Percentiles rank a stretch among this genome's conserved stretches.
Evolutionary conservation across 2,797 vertebrate genomes (phyloP).

Genomic region (Onychomys leucogaster): DNA sequence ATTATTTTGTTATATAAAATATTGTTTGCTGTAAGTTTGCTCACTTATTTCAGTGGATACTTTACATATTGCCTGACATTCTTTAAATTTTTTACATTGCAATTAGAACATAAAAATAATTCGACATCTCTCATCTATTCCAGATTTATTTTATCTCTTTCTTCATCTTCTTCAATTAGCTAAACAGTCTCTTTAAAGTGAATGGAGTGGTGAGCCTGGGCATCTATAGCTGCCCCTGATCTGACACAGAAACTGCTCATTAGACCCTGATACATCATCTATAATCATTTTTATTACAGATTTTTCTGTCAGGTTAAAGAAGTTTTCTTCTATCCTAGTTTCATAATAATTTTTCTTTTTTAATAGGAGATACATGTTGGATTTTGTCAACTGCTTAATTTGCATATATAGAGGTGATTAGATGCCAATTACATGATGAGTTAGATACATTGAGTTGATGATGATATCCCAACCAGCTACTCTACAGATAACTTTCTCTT

Average conservation of each 20-base stretch:
- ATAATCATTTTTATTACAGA: neutral
- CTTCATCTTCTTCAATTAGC: neutral
- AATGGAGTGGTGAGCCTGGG: neutral
- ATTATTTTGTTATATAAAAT: neutral
- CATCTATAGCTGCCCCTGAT: neutral
- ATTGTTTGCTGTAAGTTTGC: neutral
- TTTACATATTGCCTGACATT: neutral
- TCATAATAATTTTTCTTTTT: conserved; percentile 1
- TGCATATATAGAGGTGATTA: neutral
- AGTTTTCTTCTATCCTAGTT: neutral
- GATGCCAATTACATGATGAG: neutral
- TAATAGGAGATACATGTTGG: neutral
- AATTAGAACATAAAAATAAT: neutral
- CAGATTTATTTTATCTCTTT: conserved; percentile 10
- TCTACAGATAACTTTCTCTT: neutral
- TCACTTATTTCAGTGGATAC: neutral
- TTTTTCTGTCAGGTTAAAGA: neutral
- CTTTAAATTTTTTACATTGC: neutral
- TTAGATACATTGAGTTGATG: neutral
- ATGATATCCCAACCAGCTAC: neutral
- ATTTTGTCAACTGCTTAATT: conserved; percentile 5
- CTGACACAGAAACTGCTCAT: neutral
- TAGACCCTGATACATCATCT: neutral
- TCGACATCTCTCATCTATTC: neutral
- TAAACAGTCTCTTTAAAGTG: neutral